Evolutionary conservation across 2,797 vertebrate genomes (phyloP).

Genomic region (Catharus ustulatus): DNA sequence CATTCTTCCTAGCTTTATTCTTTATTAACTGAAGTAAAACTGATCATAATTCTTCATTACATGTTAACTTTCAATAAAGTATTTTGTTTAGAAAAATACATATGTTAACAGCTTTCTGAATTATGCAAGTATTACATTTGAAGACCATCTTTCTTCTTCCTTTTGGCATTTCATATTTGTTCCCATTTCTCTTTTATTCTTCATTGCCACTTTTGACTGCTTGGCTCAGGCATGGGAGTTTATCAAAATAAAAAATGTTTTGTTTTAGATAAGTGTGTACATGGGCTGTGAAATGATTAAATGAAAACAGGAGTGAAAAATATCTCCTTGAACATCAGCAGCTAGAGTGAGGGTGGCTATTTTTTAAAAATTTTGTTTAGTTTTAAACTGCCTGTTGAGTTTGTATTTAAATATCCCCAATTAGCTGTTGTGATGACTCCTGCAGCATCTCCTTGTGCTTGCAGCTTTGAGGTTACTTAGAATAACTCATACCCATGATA

Average conservation of each 20-base stretch:
- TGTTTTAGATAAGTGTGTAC: background rate
- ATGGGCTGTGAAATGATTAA: background rate
- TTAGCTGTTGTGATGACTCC: background rate
- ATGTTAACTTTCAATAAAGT: background rate
- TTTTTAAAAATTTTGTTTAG: background rate
- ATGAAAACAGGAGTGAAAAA: background rate
- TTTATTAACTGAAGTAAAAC: background rate
- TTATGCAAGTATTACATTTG: background rate
- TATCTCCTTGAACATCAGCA: background rate
- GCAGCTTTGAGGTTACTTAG: background rate
- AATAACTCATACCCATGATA: rapidly evolving
- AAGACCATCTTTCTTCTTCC: conserved; percentile 10
- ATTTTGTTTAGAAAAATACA: background rate
- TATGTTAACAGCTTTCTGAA: background rate
- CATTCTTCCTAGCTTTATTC: background rate
- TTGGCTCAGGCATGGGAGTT: background rate
- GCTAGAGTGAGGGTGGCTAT: background rate
- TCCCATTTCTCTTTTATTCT: background rate
- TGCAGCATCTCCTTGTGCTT: background rate
- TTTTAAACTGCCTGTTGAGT: background rate
- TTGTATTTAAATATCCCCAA: background rate
- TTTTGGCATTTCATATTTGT: conserved; percentile 12
- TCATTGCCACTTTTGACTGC: conserved; percentile 4
- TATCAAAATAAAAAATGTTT: conserved; percentile 45
- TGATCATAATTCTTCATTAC: conserved; percentile 26